Evolutionary conservation across 2,797 vertebrate species (phyloP).

Genomic region (Pangasius sanitwongsei): DNA sequence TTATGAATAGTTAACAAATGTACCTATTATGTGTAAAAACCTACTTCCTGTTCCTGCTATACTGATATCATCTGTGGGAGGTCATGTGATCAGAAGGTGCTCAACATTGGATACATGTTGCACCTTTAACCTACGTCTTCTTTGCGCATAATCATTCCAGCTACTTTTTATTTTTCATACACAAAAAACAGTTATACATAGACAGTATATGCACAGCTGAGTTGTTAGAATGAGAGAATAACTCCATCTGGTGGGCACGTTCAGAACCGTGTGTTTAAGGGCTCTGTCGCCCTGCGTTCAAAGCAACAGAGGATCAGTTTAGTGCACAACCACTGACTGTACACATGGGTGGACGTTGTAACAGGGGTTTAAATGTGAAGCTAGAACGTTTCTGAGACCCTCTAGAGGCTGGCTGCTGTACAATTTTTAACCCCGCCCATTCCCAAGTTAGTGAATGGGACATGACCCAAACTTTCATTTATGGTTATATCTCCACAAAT

Average conservation of each 20-base stretch:
- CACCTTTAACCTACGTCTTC: not conserved
- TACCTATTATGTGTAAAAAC: not conserved
- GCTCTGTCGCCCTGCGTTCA: not conserved
- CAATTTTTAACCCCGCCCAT: not conserved
- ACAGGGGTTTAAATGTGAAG: not conserved
- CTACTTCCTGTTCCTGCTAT: not conserved
- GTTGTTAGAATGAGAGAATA: not conserved
- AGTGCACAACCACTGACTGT: not conserved
- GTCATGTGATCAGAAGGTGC: not conserved
- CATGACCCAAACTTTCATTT: not conserved
- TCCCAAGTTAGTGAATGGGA: not conserved
- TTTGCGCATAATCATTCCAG: not conserved
- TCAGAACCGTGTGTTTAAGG: not conserved
- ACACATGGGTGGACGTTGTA: not conserved
- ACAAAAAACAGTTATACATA: not conserved
- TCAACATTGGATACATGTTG: too few species aligned
- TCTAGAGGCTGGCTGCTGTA: not conserved
- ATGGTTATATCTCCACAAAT: not conserved
- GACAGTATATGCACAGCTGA: not conserved
- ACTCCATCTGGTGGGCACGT: constrained; percentile 7
- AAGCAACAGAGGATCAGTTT: not conserved
- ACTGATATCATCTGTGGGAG: not conserved
- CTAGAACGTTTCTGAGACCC: not conserved
- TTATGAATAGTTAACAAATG: not conserved
- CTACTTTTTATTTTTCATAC: not conserved